Percentiles rank a stretch among this genome's conserved stretches.
These are phyloP conservation scores for Aulostomus chinensis DNA, from an alignment of 2,797 vertebrate species.

Conservation along the genomic window DNA sequence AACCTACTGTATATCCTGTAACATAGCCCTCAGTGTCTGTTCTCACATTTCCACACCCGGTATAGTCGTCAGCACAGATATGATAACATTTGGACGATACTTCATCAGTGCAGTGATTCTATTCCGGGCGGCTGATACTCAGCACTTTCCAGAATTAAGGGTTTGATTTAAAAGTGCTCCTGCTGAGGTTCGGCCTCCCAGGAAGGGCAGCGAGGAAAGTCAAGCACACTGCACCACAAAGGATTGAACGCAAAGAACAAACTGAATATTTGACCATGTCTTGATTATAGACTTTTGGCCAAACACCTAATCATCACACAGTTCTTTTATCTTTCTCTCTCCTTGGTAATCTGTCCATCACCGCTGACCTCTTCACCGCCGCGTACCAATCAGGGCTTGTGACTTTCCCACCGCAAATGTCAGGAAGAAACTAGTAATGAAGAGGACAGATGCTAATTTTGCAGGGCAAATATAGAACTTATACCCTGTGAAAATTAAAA, in stretches of 20 bases:
- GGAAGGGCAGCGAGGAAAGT: slow-evolving; percentile 54
- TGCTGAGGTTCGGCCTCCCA: slow-evolving; percentile 41
- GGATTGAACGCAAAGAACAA: slow-evolving; percentile 39
- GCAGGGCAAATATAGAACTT: slow-evolving; percentile 2
- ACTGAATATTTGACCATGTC: slow-evolving; percentile 25
- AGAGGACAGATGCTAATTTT: not conserved
- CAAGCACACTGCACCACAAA: slow-evolving; percentile 34
- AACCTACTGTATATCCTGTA: slow-evolving; percentile 52
- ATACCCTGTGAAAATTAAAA: slow-evolving; percentile 1
- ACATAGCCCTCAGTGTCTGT: slow-evolving; percentile 29
- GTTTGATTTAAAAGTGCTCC: slow-evolving; percentile 41
- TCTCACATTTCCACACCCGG: slow-evolving; percentile 38
- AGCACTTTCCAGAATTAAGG: slow-evolving; percentile 59
- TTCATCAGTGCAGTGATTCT: slow-evolving; percentile 33
- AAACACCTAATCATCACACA: slow-evolving; percentile 41
- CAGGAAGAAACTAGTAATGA: slow-evolving; percentile 10
- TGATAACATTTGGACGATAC: slow-evolving; percentile 43
- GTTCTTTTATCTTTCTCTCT: slow-evolving; percentile 27
- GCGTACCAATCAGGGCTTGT: slow-evolving; percentile 37
- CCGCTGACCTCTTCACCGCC: slow-evolving; percentile 40
- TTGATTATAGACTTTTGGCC: slow-evolving; percentile 30
- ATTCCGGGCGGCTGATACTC: slow-evolving; percentile 45
- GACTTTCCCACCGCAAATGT: slow-evolving; percentile 60
- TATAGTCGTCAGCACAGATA: slow-evolving; percentile 30
- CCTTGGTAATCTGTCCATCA: slow-evolving; percentile 46